These are phyloP conservation scores for Cephalopholis sonnerati DNA, from an alignment of 2,113 vertebrate genomes.

Conservation along the genomic window DNA sequence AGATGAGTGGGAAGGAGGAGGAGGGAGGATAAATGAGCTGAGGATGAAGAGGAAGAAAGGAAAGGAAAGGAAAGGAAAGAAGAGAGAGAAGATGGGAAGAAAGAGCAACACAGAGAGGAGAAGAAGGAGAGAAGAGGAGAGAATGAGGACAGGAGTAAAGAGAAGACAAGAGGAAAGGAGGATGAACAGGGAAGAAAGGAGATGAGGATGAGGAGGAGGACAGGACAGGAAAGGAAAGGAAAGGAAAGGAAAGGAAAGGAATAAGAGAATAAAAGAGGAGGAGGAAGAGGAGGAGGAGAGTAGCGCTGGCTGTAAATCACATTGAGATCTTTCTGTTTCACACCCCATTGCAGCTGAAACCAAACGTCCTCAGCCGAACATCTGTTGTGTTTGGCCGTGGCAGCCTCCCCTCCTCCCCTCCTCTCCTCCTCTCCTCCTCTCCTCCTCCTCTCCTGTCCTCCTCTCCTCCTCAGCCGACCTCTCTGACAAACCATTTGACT, in stretches of 20 bases:
- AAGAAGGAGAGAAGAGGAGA: neutral
- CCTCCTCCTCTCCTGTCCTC: constrained; percentile 27
- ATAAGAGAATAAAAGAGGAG: neutral
- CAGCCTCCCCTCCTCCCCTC: constrained; percentile 22
- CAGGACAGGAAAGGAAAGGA: neutral
- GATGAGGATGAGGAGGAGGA: neutral
- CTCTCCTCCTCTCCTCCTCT: constrained; percentile 19
- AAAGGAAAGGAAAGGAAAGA: neutral
- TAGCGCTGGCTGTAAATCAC: constrained; percentile 47
- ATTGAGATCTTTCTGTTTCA: constrained; percentile 39
- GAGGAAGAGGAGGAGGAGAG: constrained; percentile 11
- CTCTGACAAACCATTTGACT: constrained; percentile 39
- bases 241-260: neutral
- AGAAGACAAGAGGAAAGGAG: too few species aligned
- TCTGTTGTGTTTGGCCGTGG: constrained; percentile 70
- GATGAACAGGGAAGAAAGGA: neutral
- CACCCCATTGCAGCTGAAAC: constrained; percentile 44
- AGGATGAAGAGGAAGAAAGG: neutral
- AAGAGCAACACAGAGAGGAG: constrained; percentile 15
- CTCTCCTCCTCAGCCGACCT: constrained; percentile 39
- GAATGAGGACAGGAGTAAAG: neutral
- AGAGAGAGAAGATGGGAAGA: neutral
- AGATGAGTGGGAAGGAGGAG: neutral
- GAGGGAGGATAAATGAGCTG: too few species aligned
- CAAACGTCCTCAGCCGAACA: constrained; percentile 60